Evolutionary conservation across 2,797 vertebrate genomes (phyloP), one percentile per base, ranked within the genome.

Genomic region (Phaenicophaeus curvirostris): DNA sequence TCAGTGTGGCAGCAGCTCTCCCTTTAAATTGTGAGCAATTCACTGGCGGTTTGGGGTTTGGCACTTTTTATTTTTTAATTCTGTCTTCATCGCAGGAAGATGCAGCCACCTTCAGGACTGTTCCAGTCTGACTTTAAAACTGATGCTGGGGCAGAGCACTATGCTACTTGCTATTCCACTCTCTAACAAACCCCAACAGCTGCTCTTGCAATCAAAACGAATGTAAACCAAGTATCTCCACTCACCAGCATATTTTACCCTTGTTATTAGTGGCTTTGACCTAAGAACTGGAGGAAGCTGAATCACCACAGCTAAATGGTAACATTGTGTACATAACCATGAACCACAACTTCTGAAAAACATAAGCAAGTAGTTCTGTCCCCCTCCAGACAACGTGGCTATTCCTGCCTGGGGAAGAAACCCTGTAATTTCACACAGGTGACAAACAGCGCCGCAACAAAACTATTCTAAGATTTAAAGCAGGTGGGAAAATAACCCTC

Each of bases 1-100:
- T 67, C 91, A 9, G 67, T 61, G 73, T 86, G 93, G 95, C 89
- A 93, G 88, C 88, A 88, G 73, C 68, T 87, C 58, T 82, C 74
- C 48, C 84, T 90, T 90, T 77, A 61, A 79, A 90, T 82, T 27
- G 15, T 8, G 42, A 89, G 62, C 35, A 65, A 72, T 66, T 86
- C 44, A 20, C 28, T 37, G 71, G 31, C 31, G 50, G 44, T 48
- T 74, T 88, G 44, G 72, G 71, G 11, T 28, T 65, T 15, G 33
- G 33, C 20, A 15, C 21, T 15, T 19, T 65, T 41, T 71, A 41
- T 39, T 57, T 84, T 90, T 88, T 23, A 77, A 33, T 69, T 77
- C 58, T 67, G 39, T 31, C 31, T 30, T 57, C 3, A 2, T 5
- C 21, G 66, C 58, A 76, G 41, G 61, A 77, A 87, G 44, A 71